Percentiles rank a stretch among this genome's conserved stretches.
Evolutionary conservation across 2,888 invertebrate genomes (phyloP).

Genomic region (Eupithecia vulgata): DNA sequence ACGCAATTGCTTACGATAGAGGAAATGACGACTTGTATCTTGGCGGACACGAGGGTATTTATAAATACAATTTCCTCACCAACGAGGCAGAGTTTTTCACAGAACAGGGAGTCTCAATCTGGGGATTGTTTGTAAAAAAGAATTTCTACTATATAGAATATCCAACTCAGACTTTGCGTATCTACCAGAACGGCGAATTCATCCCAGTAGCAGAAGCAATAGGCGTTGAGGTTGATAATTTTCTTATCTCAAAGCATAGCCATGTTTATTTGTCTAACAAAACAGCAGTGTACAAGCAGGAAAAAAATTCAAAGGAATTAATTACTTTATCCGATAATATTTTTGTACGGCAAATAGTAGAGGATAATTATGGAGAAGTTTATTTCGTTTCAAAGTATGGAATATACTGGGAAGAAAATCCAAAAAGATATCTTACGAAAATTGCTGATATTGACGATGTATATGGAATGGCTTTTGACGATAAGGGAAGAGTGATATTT

Average conservation of each 20-base stretch:
- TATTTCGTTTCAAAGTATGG: slow-evolving; percentile 67
- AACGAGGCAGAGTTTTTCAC: slow-evolving; percentile 68
- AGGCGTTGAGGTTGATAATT: slow-evolving; percentile 66
- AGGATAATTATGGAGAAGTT: slow-evolving; percentile 69
- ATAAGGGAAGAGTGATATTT: slow-evolving; percentile 64
- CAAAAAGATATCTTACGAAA: slow-evolving; percentile 58
- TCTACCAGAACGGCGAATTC: slow-evolving; percentile 63
- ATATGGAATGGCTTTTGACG: slow-evolving; percentile 71
- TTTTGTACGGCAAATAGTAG: slow-evolving; percentile 63
- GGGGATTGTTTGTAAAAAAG: slow-evolving; percentile 65
- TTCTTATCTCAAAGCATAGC: slow-evolving; percentile 62
- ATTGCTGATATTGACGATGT: slow-evolving; percentile 60
- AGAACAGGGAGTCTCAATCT: slow-evolving; percentile 70
- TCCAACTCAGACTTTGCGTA: slow-evolving; percentile 64
- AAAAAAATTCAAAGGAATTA: slow-evolving; percentile 48
- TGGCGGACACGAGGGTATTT: slow-evolving; percentile 74
- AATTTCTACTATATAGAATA: slow-evolving; percentile 76
- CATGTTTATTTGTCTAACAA: slow-evolving; percentile 71
- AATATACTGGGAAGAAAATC: slow-evolving; percentile 69
- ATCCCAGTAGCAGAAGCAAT: slow-evolving; percentile 63
- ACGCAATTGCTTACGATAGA: slow-evolving; percentile 69
- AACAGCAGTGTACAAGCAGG: slow-evolving; percentile 73
- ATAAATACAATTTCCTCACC: slow-evolving; percentile 70
- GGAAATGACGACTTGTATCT: slow-evolving; percentile 73
- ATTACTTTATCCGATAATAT: slow-evolving; percentile 61